Base-by-base conservation (phyloP, 2,888 invertebrate species). In the Saturnia pavonia region DNA sequence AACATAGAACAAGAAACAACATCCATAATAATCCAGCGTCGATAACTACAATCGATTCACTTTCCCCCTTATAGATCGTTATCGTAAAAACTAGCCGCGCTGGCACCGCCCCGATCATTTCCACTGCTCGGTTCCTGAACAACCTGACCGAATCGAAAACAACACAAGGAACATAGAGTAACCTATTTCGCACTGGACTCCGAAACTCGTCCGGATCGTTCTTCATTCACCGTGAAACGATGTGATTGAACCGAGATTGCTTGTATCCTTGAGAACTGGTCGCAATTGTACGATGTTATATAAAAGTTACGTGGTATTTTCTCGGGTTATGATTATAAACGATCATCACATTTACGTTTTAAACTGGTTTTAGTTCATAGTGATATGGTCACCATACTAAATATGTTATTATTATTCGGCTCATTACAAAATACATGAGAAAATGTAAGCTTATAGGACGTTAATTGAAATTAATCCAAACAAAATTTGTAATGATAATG, bases 241-340 rank as follows among this genome's bases (percentile, higher is more conserved):
- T 85, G 91, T 91, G 91, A 91, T 84, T 92, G 91, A 92, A 92
- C 91, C 86, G 82, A 84, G 85, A 83, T 82, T 80, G 79, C 82
- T 77, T 74, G 86, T 86, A 90, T 90, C 91, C 91, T 91, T 91
- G 90, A 88, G 85, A 91, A 88, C 88, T 84, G 85, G 89, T 87
- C 83, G 81, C 82, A 77, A 82, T 84, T 86, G 79, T 85, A 84
- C 84, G 78, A 78, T 84, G 79, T 85, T 86, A 85, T 82, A 85
- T 87, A 86, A 85, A 40, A 84, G 75, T 80, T 74, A 80, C 79
- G 79, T 79, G 79, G 81, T 80, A 80, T 82, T n/a, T 82, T 75
- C 82, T 78, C 72, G 73, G 51, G 25, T 70, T 54, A 67, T 54
- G 22, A 27, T 27, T 70, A 25, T 54, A 67, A 34, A 12, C 54